Evolutionary conservation across 2,888 invertebrate genomes (phyloP), one percentile per base, ranked within the genome.

Genomic region (Eristalis pertinax): DNA sequence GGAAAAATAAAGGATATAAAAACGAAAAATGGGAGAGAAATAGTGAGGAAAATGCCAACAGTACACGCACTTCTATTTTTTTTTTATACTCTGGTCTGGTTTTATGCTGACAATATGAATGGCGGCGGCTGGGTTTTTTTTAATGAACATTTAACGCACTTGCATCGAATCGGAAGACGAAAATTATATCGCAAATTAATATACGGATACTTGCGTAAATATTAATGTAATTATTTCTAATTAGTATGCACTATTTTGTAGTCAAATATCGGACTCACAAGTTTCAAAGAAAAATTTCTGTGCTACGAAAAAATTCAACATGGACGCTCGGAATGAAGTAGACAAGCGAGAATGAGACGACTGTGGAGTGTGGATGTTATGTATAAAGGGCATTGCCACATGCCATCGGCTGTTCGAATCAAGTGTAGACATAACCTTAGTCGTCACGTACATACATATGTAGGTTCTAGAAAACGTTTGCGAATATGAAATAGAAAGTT

Each of bases 31-130:
- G 58, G 82, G 82, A 73, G 73, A 78, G 77, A 73, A 77, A 73
- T 67, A 63, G 76, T 77, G 78, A 84, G 74, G 74, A 84, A 86
- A 86, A 82, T 82, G 82, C 86, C 86, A 86, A 82, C 86, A 81
- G 82, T 86, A 86, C 86, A 86, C 86, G 86, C 86, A 86, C 86
- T 86, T 84, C 38, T 70, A 72, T 58, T 29, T 56, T 29, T 67
- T 69, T 79, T 65, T 84, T 84, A 67, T 86, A 74, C 77, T 82
- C 74, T 75, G 74, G 60, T 78, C 81, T 73, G 76, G 76, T 69
- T 81, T 72, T 72, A 65, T 78, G 75, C 76, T 82, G 74, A 74
- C 38, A 70, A 68, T 50, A 85, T 85, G 69, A 74, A 74, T 82
- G 85, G 77, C 73, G 73, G 73, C 63, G 86, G 62, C 74, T 69